Base-by-base conservation (phyloP, 2,888 invertebrate species). In the Oligia fasciuncula region DNA sequence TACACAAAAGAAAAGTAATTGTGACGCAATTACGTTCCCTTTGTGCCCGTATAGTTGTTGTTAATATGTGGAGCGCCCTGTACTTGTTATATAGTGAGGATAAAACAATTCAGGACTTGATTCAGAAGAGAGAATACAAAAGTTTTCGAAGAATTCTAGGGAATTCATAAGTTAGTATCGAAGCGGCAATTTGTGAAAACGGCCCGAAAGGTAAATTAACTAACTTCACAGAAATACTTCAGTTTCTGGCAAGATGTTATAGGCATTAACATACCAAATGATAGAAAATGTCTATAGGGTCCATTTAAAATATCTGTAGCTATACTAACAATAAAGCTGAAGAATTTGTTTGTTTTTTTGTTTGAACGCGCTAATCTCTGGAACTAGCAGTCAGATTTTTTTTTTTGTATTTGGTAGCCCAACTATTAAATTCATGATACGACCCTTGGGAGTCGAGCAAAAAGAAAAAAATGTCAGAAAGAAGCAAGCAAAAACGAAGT, bases 1-100 rank as follows among this genome's bases (percentile, higher is more conserved):
- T 62, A 74, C 70, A 80, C 62, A 84, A 84, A 75, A 74, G 73
- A 81, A 83, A 84, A 77, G 73, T 85, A 84, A 85, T 81, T 80
- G 85, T 73, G 73, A 68, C 81, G 49, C 81, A 74, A 85, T 84
- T 85, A 84, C 54, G 67, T 77, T 65, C 11, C 73, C 73, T 85
- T 84, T 81, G 85, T 83, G 80, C 43, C 19, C 14, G 67, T 79
- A 43, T 83, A 83, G 74, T 76, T 70, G 62, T 69, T 63, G 69
- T 80, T 84, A 85, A 85, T 80, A 85, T 81, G 77, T 85, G 67
- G 60, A 77, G 77, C 72, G 17, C 40, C 29, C 35, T 73, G 80
- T 73, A 57, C 13, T 63, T 43, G 49, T 54, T 23, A 43, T 65
- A 62, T 9, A 57, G 49, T 35, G 70, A 65, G 29, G 62, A 62